These are phyloP conservation scores for Bombylius discolor DNA, from an alignment of 2,888 invertebrate genomes.

Conservation along the genomic window DNA sequence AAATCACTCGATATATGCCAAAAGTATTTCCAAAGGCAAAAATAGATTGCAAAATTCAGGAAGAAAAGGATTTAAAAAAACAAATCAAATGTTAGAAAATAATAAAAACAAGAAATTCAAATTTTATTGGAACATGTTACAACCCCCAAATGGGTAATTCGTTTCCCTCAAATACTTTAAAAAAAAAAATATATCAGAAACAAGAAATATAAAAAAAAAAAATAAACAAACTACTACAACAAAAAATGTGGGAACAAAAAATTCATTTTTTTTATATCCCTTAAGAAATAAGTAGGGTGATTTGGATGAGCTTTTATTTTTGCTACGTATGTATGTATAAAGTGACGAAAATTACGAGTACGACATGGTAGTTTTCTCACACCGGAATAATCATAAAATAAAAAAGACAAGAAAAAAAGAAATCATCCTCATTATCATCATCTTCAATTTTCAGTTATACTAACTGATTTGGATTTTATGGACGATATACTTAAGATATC, in stretches of 20 bases:
- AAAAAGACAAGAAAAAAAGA: no score
- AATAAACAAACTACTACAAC: background rate
- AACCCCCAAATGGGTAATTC: slow-evolving; percentile 39
- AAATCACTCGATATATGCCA: no score
- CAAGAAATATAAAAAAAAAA: slow-evolving; percentile 28
- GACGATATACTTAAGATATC: background rate
- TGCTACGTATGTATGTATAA: background rate
- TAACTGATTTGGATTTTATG: background rate
- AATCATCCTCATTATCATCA: no score
- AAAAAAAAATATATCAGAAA: slow-evolving; percentile 1
- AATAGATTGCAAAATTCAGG: background rate
- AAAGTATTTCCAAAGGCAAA: background rate
- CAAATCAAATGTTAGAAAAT: no score
- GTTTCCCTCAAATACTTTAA: slow-evolving; percentile 30
- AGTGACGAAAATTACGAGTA: background rate
- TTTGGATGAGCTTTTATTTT: background rate
- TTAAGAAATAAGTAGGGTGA: background rate
- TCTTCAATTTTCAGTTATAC: no score
- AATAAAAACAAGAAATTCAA: slow-evolving; percentile 1
- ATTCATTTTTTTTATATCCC: background rate
- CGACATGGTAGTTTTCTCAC: background rate
- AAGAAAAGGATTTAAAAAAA: background rate
- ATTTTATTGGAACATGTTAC: slow-evolving; percentile 20
- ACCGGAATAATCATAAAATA: no score
- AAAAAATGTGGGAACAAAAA: background rate